Conservation (phyloP, 2,797 vertebrate species). For the Pseudotriccus pelzelni region DNA sequence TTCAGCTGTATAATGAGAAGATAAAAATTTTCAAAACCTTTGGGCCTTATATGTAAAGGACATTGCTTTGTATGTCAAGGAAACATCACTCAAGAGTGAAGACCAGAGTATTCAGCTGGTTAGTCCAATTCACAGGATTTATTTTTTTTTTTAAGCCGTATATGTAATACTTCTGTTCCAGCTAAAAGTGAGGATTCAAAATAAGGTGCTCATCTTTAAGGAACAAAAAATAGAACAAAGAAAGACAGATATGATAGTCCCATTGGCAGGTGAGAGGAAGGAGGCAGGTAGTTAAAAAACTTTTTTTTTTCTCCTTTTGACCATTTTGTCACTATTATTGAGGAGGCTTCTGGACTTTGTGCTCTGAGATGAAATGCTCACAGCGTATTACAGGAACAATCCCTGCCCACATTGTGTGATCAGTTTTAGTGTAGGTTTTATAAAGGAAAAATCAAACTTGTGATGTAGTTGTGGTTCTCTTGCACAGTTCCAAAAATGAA, state of each 20-base stretch:
- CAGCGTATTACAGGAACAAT: background rate
- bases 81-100: background rate
- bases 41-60: background rate
- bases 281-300: background rate
- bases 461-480: background rate
- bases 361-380: background rate
- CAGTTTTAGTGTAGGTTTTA: background rate
- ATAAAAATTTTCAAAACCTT: conserved; percentile 6
- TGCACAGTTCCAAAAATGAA: background rate
- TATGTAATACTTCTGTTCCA: background rate
- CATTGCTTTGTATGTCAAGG: background rate
- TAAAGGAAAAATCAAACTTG: background rate
- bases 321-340: background rate
- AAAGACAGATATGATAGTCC: background rate
- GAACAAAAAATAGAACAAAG: background rate
- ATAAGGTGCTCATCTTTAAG: background rate
- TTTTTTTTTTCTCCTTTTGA: background rate
- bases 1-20: conserved; percentile 33
- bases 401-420: background rate
- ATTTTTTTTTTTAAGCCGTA: background rate
- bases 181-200: background rate
- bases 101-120: background rate
- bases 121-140: background rate
- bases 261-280: background rate
- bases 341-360: background rate